phyloP scores from a whole-genome alignment of 2,888 invertebrate genomes.

The Microctonus hyperodae region DNA sequence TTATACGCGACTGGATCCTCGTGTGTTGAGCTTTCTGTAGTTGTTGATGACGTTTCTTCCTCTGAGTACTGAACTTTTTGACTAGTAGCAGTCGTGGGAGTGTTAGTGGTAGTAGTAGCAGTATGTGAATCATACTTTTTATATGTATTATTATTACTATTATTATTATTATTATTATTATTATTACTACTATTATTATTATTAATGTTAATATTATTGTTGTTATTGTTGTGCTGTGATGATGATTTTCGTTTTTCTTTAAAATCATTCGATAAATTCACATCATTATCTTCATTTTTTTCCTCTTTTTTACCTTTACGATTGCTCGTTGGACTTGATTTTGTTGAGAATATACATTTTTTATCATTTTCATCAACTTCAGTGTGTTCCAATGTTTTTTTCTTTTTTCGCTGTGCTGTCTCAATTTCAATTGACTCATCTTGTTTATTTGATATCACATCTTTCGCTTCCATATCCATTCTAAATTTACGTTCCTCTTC shows the following conservation, averaged over 20 bases:
- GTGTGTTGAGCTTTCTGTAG: conserved; percentile 73
- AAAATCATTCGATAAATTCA: conserved; percentile 44
- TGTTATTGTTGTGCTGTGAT: conserved; percentile 45
- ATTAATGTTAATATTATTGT: too few relatives aligned
- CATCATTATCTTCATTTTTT: conserved; percentile 62
- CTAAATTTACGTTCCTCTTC: conserved; percentile 57
- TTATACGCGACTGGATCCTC: conserved; percentile 65
- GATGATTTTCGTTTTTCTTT: conserved; percentile 37
- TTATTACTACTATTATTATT: too few relatives aligned
- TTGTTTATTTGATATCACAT: conserved; percentile 35
- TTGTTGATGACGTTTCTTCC: conserved; percentile 76
- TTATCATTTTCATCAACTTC: conserved; percentile 35
- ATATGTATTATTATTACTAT: conserved; percentile 50
- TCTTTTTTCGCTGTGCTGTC: conserved; percentile 32
- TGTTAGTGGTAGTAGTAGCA: background rate
- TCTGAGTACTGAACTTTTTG: conserved; percentile 64
- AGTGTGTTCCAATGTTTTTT: conserved; percentile 31
- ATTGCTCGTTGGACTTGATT: conserved; percentile 50
- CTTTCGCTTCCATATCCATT: conserved; percentile 53
- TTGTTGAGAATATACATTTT: conserved; percentile 43
- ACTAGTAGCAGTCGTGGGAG: conserved; percentile 39
- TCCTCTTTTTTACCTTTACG: conserved; percentile 53
- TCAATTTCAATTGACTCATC: background rate
- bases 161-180: too few relatives aligned
- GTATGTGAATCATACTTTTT: conserved; percentile 55